phyloP scores from a whole-genome alignment of 2,797 vertebrate species.

The Parauchenoglanis punctatus region DNA sequence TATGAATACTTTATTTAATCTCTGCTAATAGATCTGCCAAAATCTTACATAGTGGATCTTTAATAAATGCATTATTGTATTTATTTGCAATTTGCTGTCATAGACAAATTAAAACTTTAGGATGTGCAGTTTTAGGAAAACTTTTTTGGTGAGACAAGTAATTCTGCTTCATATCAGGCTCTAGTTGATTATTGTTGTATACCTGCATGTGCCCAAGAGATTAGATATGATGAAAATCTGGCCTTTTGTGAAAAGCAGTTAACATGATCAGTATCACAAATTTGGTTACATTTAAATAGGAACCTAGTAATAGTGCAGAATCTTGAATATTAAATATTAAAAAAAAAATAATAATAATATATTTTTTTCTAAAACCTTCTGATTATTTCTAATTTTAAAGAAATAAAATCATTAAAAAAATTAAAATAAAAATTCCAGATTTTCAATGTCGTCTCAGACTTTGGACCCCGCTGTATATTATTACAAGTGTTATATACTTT shows the following conservation, averaged over 20 bases:
- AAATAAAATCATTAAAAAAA: not conserved
- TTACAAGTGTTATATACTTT: not conserved
- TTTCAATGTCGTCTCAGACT: not conserved
- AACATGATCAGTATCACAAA: not conserved
- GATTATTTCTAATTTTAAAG: not conserved
- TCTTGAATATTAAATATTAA: not conserved
- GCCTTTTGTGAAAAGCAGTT: not conserved
- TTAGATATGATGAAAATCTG: not conserved
- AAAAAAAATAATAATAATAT: too few relatives aligned
- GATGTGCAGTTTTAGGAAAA: not conserved
- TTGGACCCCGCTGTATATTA: not conserved
- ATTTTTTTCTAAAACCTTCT: not conserved
- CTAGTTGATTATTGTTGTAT: not conserved
- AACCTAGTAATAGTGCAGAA: not conserved
- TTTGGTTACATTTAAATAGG: too few relatives aligned
- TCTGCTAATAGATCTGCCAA: too few relatives aligned
- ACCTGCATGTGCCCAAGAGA: not conserved
- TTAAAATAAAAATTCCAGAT: not conserved
- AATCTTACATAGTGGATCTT: too few relatives aligned
- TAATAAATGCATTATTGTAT: not conserved
- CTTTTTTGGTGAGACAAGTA: not conserved
- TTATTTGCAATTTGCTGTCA: not conserved
- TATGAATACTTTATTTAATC: too few relatives aligned
- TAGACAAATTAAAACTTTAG: not conserved
- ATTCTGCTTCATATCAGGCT: not conserved